Evolutionary conservation across 2,113 vertebrate genomes (phyloP).

Genomic region (Aptenodytes forsteri): DNA sequence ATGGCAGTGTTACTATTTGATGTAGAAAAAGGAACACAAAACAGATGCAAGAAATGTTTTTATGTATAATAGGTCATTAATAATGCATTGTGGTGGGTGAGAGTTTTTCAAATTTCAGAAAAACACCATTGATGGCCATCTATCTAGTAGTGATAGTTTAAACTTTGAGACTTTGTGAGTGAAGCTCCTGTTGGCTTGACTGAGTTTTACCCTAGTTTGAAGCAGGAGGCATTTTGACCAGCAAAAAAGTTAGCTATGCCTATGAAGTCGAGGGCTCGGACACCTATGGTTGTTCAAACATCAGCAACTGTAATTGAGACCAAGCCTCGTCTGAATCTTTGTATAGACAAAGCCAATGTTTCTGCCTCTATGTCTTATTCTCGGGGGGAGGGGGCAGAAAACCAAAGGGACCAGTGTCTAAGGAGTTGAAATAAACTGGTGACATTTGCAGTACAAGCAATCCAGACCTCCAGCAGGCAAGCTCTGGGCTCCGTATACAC

Average conservation of each 20-base stretch:
- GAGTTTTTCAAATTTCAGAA: background rate
- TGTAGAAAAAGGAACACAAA: background rate
- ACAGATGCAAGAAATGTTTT: background rate
- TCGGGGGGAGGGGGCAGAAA: background rate
- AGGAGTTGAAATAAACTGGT: background rate
- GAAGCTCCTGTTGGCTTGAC: background rate
- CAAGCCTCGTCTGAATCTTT: background rate
- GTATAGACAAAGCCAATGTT: background rate
- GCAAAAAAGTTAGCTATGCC: background rate
- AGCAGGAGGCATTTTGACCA: background rate
- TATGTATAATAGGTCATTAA: background rate
- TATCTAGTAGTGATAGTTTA: background rate
- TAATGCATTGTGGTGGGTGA: fast-evolving
- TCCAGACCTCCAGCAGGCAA: background rate
- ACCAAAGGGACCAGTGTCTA: background rate
- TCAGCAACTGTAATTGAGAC: background rate
- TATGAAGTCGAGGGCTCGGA: fast-evolving
- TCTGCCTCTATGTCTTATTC: background rate
- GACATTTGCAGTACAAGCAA: background rate
- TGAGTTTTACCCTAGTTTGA: background rate
- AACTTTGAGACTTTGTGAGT: background rate
- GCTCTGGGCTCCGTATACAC: background rate
- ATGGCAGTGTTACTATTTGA: background rate
- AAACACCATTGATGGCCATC: background rate
- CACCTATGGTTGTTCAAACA: background rate